Base-by-base conservation (phyloP, 1,140 invertebrate genomes). In the Saccostrea echinata region DNA sequence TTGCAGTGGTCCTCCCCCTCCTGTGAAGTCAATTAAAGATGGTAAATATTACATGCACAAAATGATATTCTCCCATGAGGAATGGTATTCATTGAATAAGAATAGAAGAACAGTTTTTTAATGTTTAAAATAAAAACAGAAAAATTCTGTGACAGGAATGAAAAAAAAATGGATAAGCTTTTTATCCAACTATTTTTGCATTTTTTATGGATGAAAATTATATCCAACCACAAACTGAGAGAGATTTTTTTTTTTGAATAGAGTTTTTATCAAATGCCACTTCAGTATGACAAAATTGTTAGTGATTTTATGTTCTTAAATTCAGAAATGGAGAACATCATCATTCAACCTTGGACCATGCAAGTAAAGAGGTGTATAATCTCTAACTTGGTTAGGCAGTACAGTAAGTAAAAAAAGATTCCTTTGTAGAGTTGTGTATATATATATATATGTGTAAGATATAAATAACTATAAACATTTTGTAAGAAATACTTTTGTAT, bases 181-280 rank as follows among this genome's bases (percentile, higher is more conserved):
- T n/a, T 21, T 64, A 64, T 64, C 24, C 57, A 64, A 21, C 57
- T 64, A 64, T 13, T 64, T 64, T 21, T 64, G 16, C 6, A 9
- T 64, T 64, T 64, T 64, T 64, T 64, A n/a, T 64, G 57, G 18
- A 64, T 64, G 57, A 64, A 64, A 64, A 64, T 64, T 64, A 43
- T 43, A 64, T 64, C 18, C 24, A 64, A n/a, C 57, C 57, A 64
- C 57, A 61, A 61, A 61, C n/a, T 4, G 16, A 12, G 57, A 13
- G 1, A 61, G 16, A 61, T 61, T 61, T 61, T 61, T 64, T 21
- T 64, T n/a, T 8, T 18, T 64, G 13, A n/a, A n/a, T n/a, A n/a
- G n/a, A 64, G 57, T 64, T 64, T 64, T 64, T 64, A 64, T 43
- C 43, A 43, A 9, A 43, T 43, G 6, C 11, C 11, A 43, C 43